phyloP scores from a whole-genome alignment of 2,797 vertebrate species.

The Poeciliopsis gracilis region DNA sequence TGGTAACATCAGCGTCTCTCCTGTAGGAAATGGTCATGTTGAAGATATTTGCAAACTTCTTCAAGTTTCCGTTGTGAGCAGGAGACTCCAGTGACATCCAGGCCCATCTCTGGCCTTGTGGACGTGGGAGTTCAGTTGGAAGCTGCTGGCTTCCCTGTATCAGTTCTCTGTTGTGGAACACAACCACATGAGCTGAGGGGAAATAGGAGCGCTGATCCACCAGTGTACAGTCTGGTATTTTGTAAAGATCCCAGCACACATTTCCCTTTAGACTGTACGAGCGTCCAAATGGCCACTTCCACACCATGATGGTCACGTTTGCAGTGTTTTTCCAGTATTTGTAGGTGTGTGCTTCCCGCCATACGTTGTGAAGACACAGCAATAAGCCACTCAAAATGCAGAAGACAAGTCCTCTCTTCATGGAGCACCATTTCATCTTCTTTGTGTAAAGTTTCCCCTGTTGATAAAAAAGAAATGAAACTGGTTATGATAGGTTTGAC shows the following conservation, averaged over 20 bases:
- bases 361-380: background rate
- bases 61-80: constrained; percentile 71
- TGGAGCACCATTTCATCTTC: background rate
- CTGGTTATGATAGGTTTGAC: background rate
- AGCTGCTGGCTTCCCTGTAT: constrained; percentile 33
- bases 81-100: constrained; percentile 92
- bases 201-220: constrained; percentile 71
- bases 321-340: background rate
- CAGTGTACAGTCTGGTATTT: constrained; percentile 79
- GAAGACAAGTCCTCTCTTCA: background rate
- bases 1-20: constrained; percentile 85
- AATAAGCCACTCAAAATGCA: background rate
- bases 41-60: constrained; percentile 77
- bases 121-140: constrained; percentile 74
- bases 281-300: constrained; percentile 87
- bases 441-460: background rate
- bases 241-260: constrained; percentile 75
- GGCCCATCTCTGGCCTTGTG: constrained; percentile 85
- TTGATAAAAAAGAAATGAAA: background rate
- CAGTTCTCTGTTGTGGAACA: constrained; percentile 88
- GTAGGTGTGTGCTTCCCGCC: background rate
- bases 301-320: constrained; percentile 82
- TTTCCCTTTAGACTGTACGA: constrained; percentile 64
- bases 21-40: constrained; percentile 92
- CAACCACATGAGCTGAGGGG: constrained; percentile 80